Percentiles rank a stretch among this genome's conserved stretches.
Evolutionary conservation across 2,888 invertebrate genomes (phyloP).

Genomic region (Cerceris rybyensis): DNA sequence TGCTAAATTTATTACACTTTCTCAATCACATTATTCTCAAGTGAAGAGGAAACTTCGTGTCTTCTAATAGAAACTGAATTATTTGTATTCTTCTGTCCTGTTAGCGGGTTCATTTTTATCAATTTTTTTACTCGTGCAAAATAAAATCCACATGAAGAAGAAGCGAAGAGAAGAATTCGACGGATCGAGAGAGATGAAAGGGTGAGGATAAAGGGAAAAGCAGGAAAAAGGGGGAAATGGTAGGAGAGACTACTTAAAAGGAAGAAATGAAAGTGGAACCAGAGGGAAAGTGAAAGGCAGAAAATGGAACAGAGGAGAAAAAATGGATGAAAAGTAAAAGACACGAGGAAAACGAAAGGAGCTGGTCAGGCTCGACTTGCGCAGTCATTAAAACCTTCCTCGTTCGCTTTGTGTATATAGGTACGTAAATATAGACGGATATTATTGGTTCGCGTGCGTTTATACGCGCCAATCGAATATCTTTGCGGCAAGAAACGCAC

Average conservation of each 20-base stretch:
- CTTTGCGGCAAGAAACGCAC: constrained; percentile 39
- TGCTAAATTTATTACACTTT: no score
- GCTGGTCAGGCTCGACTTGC: constrained; percentile 24
- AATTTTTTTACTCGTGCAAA: no score
- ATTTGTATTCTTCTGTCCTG: no score
- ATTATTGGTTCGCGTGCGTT: constrained; percentile 36
- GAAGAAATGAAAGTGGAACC: neutral
- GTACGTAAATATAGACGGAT: constrained; percentile 37
- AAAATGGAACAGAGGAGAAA: neutral
- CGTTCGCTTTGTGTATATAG: constrained; percentile 8
- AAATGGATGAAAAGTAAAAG: constrained; percentile 8
- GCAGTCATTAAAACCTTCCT: constrained; percentile 33
- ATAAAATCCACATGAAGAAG: neutral
- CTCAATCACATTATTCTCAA: no score
- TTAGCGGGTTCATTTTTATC: no score
- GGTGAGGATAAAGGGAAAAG: constrained; percentile 8
- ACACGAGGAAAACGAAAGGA: constrained; percentile 19
- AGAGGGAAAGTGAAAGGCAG: neutral
- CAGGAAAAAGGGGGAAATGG: neutral
- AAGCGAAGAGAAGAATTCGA: neutral
- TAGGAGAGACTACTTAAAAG: neutral
- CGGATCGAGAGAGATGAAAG: neutral
- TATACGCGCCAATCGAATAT: constrained; percentile 33
- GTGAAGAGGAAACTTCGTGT: no score
- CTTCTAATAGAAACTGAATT: no score